Base-by-base conservation (phyloP, 2,888 invertebrate species). In the Xiphydria camelus region DNA sequence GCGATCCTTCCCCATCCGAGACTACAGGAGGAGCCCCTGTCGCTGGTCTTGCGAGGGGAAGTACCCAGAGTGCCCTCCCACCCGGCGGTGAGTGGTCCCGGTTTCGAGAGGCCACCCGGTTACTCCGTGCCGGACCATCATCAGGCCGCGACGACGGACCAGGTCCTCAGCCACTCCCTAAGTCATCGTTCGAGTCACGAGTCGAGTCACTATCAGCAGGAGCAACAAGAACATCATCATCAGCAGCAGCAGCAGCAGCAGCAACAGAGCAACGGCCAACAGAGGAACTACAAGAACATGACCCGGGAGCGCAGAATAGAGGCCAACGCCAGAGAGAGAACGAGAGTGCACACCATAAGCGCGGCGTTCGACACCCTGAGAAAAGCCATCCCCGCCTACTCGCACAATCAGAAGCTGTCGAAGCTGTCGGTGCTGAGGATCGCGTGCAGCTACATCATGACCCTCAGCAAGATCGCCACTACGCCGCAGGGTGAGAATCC, bases 281-380 rank as follows among this genome's bases (percentile, higher is more conserved):
- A 91, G 66, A 80, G 92, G 53, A 94, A 94, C 73, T 95, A 95
- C 77, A 95, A 95, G 70, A 95, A 94, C 73, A 94, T 95, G 94
- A 95, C 92, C 0, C 81, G 93, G 14, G 94, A 94, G 71, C 79
- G 95, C 57, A 80, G 95, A 54, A 92, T 95, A 67, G 95, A 96
- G 72, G 95, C 95, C 0, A 96, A 96, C 69, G 95, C 95, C 0
- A 80, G 95, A 4, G 95, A 96, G 71, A 78, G 95, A 47, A 93
- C 94, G 4, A 80, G 95, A 39, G 95, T 96, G 0, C 95, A 96
- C 74, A 95, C 95, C 1, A 96, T 96, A 56, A 94, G 94, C 66
- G 94, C 94, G 0, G 95, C 95, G 0, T 96, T 95, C 71, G 95
- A 96, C 57, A 92, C 90, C 1, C 78, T 96, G 6, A 81, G 95